A percentile compares a stretch with the other conserved stretches of the same genome.
phyloP scores from a whole-genome alignment of 1,140 invertebrate genomes.

The Drosophila rufa region DNA sequence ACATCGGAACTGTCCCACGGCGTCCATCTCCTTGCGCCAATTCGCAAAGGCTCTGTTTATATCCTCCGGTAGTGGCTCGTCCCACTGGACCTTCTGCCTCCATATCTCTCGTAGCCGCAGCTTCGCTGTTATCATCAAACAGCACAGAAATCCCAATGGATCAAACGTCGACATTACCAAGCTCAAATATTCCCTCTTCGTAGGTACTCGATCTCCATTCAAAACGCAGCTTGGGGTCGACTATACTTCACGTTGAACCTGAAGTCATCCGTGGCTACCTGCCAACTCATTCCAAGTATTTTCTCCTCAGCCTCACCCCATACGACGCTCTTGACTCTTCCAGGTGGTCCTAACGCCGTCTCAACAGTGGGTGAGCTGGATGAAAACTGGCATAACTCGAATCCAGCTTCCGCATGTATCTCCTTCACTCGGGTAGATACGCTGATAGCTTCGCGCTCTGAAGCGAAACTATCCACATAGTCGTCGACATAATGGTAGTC shows the following conservation, averaged over 20 bases:
- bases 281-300: background rate
- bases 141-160: no score
- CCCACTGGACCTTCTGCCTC: constrained; percentile 6
- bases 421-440: background rate
- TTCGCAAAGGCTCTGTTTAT: background rate
- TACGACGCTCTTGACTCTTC: no score
- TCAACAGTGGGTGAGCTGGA: constrained; percentile 8
- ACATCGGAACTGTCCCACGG: no score
- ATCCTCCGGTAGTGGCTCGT: constrained; percentile 1
- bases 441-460: background rate
- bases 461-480: no score
- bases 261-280: background rate
- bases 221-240: background rate
- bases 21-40: no score
- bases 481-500: no score
- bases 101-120: constrained; percentile 5
- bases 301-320: no score
- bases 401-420: background rate
- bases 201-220: background rate
- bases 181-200: background rate
- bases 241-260: constrained; percentile 5
- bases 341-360: background rate
- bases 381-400: constrained; percentile 1
- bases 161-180: background rate
- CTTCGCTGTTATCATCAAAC: background rate